phyloP scores from a whole-genome alignment of 2,797 vertebrate genomes.

The Coilia nasus region DNA sequence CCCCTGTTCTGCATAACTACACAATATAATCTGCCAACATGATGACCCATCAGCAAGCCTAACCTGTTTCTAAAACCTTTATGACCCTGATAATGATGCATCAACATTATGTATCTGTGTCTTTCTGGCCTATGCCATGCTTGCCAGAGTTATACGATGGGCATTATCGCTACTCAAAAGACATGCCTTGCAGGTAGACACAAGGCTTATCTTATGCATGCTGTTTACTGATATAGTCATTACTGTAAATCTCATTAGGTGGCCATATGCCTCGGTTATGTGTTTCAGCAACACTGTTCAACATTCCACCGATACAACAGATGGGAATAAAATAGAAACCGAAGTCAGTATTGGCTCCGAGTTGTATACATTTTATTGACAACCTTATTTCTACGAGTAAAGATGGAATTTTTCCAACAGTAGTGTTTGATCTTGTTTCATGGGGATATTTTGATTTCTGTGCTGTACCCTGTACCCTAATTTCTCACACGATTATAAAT shows the following conservation, averaged over 20 bases:
- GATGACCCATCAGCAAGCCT: not conserved
- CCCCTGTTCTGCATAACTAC: not conserved
- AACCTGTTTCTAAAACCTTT: not conserved
- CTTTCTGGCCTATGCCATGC: not conserved
- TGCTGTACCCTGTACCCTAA: not conserved
- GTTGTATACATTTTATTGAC: not conserved
- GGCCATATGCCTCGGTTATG: not conserved
- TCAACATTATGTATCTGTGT: not conserved
- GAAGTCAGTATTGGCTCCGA: not conserved
- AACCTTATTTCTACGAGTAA: not conserved
- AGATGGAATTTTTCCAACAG: not conserved
- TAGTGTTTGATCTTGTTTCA: not conserved
- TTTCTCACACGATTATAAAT: not conserved
- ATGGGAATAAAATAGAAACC: not conserved
- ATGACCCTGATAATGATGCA: not conserved
- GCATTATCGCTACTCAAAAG: not conserved
- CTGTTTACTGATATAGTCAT: not conserved
- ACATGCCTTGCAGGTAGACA: not conserved
- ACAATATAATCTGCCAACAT: not conserved
- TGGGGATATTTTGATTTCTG: not conserved
- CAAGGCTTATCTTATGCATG: not conserved
- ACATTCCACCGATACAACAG: not conserved
- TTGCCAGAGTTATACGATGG: not conserved
- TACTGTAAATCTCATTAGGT: not conserved
- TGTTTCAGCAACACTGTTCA: not conserved